Conservation (phyloP, 2,797 vertebrate species). For the Myotis planiceps region DNA sequence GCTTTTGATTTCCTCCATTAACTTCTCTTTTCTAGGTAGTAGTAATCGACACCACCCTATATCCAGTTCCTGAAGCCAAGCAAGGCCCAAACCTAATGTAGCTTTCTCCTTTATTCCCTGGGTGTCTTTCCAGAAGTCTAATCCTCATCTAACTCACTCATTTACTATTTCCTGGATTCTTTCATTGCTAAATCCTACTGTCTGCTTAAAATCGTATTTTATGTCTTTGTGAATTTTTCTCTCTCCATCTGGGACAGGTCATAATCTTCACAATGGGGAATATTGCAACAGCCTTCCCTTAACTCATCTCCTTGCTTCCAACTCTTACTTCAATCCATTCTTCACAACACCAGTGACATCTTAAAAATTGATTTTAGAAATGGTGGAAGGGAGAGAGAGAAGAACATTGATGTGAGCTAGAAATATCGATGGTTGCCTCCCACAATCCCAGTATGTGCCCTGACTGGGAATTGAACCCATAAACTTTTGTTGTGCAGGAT, state of each 20-base stretch:
- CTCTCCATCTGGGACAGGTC: neutral
- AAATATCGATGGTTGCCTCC: no score
- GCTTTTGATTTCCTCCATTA: neutral
- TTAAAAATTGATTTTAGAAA: neutral
- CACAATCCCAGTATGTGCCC: no score
- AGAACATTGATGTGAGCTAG: no score
- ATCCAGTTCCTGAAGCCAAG: neutral
- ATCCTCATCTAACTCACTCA: neutral
- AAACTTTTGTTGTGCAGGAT: no score
- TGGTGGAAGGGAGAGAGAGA: no score
- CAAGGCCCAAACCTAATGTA: neutral
- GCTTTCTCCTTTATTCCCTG: neutral
- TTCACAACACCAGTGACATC: neutral
- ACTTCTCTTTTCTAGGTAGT: neutral
- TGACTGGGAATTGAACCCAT: no score
- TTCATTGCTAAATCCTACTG: constrained; percentile 18
- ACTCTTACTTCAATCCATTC: constrained; percentile 22
- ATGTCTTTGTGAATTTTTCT: neutral
- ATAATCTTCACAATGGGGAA: neutral
- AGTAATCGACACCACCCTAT: neutral
- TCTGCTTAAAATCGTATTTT: neutral
- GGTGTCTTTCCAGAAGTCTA: neutral
- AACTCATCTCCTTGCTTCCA: neutral
- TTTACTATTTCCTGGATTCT: neutral
- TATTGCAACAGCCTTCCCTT: neutral